Conservation (phyloP, 2,113 vertebrate species). For the Choloepus hoffmanni region DNA sequence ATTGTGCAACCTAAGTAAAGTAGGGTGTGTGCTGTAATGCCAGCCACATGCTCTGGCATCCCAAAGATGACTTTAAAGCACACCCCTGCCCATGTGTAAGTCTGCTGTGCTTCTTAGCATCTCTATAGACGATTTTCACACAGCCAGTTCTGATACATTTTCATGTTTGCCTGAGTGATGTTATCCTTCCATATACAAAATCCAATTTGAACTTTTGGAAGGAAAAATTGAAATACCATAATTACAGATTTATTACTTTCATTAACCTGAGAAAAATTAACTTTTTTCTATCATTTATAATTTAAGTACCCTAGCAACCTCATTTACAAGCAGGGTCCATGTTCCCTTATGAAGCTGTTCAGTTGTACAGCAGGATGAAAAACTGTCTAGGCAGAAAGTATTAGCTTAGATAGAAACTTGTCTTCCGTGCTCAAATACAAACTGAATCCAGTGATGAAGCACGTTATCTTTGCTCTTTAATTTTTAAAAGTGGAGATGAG, state of each 20-base stretch:
- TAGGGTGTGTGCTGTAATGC: background rate
- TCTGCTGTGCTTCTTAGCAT: background rate
- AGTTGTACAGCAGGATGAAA: constrained; percentile 29
- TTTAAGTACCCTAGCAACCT: background rate
- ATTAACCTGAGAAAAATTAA: constrained; percentile 12
- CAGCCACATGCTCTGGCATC: background rate
- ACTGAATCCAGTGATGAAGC: background rate
- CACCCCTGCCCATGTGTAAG: background rate
- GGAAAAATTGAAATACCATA: constrained; percentile 38
- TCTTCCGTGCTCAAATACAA: background rate
- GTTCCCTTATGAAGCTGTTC: background rate
- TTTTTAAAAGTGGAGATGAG: constrained; percentile 9
- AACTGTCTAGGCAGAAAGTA: background rate
- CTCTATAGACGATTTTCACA: background rate
- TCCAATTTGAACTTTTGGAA: background rate
- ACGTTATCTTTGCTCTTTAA: background rate
- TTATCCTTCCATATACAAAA: constrained; percentile 32
- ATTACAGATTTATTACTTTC: constrained; percentile 52
- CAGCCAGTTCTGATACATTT: background rate
- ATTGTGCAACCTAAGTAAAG: background rate
- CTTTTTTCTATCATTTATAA: constrained; percentile 30
- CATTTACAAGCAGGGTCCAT: background rate
- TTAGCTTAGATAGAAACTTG: background rate
- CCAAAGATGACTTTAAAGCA: background rate
- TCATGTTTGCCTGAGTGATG: background rate